Conservation (phyloP, 2,888 invertebrate genomes). For the Brenthis ino region DNA sequence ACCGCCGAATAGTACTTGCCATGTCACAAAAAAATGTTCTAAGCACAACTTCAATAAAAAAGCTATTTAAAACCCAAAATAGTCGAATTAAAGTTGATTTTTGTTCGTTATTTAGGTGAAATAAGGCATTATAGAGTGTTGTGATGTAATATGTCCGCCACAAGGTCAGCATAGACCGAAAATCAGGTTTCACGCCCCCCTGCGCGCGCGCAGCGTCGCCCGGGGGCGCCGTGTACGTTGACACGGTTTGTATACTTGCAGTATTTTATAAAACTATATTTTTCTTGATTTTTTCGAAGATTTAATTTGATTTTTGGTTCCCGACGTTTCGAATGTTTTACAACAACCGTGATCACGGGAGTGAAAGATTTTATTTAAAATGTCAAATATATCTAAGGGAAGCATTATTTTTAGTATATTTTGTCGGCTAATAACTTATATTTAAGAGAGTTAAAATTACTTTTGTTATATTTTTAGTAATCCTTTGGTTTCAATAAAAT, state of each 20-base stretch:
- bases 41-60: background rate
- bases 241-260: constrained; percentile 21
- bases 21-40: constrained; percentile 2
- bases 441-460: no score
- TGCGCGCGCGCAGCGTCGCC: constrained; percentile 59
- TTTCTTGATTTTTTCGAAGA: no score
- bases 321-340: background rate
- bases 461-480: no score
- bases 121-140: constrained; percentile 68
- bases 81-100: constrained; percentile 25
- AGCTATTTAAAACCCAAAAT: constrained; percentile 31
- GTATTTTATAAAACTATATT: background rate
- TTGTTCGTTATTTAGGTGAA: constrained; percentile 41
- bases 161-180: constrained; percentile 81
- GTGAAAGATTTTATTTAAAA: no score
- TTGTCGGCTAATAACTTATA: no score
- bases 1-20: constrained; percentile 50
- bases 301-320: background rate
- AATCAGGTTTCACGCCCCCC: constrained; percentile 72
- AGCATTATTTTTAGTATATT: no score
- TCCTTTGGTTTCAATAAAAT: no score
- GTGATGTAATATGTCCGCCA: constrained; percentile 75
- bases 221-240: constrained; percentile 54
- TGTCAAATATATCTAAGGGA: no score
- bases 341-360: background rate